A percentile compares a stretch with the other conserved stretches of the same genome.
Evolutionary conservation across 2,888 invertebrate genomes (phyloP).

Genomic region (Mycalesis mineus): DNA sequence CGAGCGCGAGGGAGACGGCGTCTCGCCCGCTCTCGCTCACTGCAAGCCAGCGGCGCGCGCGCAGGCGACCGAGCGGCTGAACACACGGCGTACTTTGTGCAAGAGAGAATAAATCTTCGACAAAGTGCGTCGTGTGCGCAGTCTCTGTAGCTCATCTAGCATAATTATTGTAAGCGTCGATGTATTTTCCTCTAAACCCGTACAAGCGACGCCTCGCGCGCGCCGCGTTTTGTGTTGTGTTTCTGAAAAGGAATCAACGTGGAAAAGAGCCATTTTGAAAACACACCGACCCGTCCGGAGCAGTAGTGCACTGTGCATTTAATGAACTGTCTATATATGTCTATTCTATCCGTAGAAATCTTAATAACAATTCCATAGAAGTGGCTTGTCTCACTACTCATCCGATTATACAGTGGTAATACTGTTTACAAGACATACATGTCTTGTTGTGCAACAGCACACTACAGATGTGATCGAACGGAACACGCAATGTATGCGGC

Average conservation of each 20-base stretch:
- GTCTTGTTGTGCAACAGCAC: no score
- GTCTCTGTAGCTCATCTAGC: not conserved
- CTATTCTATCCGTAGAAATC: not conserved
- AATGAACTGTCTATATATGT: conserved; percentile 35
- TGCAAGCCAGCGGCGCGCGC: conserved; percentile 58
- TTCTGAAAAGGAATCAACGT: conserved; percentile 85
- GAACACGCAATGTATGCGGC: no score
- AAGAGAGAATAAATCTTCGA: no score
- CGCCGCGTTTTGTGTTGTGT: conserved; percentile 89
- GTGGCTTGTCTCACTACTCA: no score
- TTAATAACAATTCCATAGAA: no score
- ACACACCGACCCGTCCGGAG: conserved; percentile 84
- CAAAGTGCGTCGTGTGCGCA: not conserved
- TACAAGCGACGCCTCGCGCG: conserved; percentile 43
- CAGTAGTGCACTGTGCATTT: conserved; percentile 72
- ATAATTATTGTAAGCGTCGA: conserved; percentile 40
- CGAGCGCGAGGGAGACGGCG: conserved; percentile 38
- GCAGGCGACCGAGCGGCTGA: conserved; percentile 28
- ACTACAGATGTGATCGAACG: no score
- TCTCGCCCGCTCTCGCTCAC: conserved; percentile 46
- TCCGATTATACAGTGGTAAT: no score
- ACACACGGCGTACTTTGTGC: not conserved
- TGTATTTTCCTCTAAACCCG: conserved; percentile 28
- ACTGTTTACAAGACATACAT: no score
- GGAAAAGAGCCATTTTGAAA: conserved; percentile 94